phyloP scores from a whole-genome alignment of 2,113 vertebrate species.

The Etheostoma spectabile region DNA sequence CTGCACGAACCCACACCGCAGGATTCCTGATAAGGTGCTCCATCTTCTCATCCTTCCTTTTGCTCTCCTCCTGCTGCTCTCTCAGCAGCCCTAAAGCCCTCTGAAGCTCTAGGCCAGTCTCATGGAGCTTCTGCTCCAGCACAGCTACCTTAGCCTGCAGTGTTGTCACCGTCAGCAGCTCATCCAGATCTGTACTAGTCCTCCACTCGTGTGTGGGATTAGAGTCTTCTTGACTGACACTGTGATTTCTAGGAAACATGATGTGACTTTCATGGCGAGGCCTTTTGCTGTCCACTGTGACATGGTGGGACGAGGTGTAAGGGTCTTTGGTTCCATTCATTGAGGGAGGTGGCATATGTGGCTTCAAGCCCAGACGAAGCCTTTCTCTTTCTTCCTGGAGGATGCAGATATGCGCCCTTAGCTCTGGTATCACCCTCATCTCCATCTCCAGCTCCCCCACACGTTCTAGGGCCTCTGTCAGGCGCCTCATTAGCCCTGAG shows the following conservation, averaged over 20 bases:
- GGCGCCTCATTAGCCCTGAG: slow-evolving; percentile 70
- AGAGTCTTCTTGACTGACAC: not conserved
- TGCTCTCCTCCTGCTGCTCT: slow-evolving; percentile 85
- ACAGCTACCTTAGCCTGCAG: slow-evolving; percentile 87
- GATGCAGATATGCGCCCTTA: slow-evolving; percentile 79
- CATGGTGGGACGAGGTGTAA: slow-evolving; percentile 15
- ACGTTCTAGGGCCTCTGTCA: slow-evolving; percentile 73
- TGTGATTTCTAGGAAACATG: slow-evolving; percentile 34
- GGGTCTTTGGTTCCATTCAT: slow-evolving; percentile 61
- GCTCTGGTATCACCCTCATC: slow-evolving; percentile 79
- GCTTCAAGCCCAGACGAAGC: slow-evolving; percentile 67
- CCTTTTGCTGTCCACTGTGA: slow-evolving; percentile 57
- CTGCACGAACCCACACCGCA: slow-evolving; percentile 69
- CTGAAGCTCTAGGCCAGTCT: slow-evolving; percentile 85
- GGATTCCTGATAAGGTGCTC: slow-evolving; percentile 79
- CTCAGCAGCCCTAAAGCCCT: slow-evolving; percentile 79
- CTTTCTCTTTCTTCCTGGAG: slow-evolving; percentile 79
- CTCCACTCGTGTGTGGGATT: slow-evolving; percentile 74
- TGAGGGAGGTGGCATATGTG: slow-evolving; percentile 18
- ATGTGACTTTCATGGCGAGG: slow-evolving; percentile 49
- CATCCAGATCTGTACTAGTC: slow-evolving; percentile 76
- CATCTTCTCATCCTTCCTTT: slow-evolving; percentile 85
- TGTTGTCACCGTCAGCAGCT: slow-evolving; percentile 65
- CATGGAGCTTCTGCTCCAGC: slow-evolving; percentile 88
- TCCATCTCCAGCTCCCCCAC: slow-evolving; percentile 81